Conservation (phyloP, 2,888 invertebrate species). For the Macrostomum cliftonense region DNA sequence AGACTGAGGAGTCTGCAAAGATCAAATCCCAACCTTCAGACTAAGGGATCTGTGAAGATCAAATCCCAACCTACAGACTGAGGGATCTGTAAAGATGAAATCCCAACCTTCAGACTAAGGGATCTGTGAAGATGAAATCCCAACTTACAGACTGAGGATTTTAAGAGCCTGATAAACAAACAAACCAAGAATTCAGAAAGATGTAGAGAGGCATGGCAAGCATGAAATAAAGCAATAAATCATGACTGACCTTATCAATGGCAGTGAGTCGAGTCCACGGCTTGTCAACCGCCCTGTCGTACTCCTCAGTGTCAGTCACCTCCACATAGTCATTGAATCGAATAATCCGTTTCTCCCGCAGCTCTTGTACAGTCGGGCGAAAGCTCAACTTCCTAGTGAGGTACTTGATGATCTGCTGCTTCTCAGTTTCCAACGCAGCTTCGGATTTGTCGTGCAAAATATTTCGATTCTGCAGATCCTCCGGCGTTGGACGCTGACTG, state of each 20-base stretch:
- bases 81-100: too few relatives aligned
- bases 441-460: slow-evolving; percentile 9
- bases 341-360: slow-evolving; percentile 96
- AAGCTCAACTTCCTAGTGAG: slow-evolving; percentile 54
- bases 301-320: slow-evolving; percentile 87
- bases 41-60: too few relatives aligned
- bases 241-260: slow-evolving; percentile 66
- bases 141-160: too few relatives aligned
- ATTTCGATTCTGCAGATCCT: slow-evolving; percentile 9
- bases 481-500: slow-evolving; percentile 5
- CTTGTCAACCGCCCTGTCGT: slow-evolving; percentile 91
- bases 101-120: too few relatives aligned
- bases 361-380: slow-evolving; percentile 90
- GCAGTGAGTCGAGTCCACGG: slow-evolving; percentile 98
- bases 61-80: too few relatives aligned
- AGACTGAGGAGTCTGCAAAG: too few relatives aligned
- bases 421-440: slow-evolving; percentile 3
- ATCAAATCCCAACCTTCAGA: too few relatives aligned
- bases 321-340: slow-evolving; percentile 98
- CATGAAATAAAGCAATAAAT: too few relatives aligned
- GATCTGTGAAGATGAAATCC: too few relatives aligned
- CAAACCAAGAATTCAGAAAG: too few relatives aligned
- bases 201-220: too few relatives aligned
- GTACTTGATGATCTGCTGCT: slow-evolving; percentile 6
- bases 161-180: too few relatives aligned